Conservation (phyloP, 2,888 invertebrate genomes). For the Mactromeris polynyma region DNA sequence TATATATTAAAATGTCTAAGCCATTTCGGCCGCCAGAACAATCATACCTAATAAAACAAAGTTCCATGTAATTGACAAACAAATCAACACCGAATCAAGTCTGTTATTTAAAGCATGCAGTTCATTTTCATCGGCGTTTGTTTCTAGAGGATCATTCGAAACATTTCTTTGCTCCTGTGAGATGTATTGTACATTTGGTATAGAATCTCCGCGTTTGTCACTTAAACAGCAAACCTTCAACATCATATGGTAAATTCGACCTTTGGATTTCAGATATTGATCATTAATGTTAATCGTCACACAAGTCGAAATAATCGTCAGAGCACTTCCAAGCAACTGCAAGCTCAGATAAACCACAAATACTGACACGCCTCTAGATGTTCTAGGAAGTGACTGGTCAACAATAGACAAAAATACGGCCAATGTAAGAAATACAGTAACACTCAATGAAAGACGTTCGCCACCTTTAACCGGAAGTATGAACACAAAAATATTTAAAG, state of each 20-base stretch:
- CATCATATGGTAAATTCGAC: neutral
- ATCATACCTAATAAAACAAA: neutral
- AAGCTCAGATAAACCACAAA: slow-evolving; percentile 63
- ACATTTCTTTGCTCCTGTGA: no score
- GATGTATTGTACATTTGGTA: no score
- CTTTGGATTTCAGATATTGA: neutral
- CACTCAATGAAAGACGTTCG: slow-evolving; percentile 65
- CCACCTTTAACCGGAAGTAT: slow-evolving; percentile 69
- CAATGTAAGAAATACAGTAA: slow-evolving; percentile 66
- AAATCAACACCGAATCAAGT: neutral
- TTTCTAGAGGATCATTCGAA: no score
- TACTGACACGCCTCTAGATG: slow-evolving; percentile 64
- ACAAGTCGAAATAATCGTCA: slow-evolving; percentile 62
- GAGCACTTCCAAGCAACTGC: slow-evolving; percentile 59
- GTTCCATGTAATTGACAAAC: slow-evolving; percentile 24
- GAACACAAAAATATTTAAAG: slow-evolving; percentile 63
- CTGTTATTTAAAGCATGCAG: neutral
- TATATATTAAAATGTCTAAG: no score
- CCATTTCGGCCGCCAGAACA: no score
- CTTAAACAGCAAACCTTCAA: neutral
- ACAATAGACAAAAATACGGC: slow-evolving; percentile 67
- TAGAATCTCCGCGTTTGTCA: neutral
- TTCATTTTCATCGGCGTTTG: neutral
- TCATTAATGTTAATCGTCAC: slow-evolving; percentile 53
- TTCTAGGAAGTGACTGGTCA: slow-evolving; percentile 53